Conservation (phyloP, 2,113 vertebrate genomes). For the Otolemur garnettii region DNA sequence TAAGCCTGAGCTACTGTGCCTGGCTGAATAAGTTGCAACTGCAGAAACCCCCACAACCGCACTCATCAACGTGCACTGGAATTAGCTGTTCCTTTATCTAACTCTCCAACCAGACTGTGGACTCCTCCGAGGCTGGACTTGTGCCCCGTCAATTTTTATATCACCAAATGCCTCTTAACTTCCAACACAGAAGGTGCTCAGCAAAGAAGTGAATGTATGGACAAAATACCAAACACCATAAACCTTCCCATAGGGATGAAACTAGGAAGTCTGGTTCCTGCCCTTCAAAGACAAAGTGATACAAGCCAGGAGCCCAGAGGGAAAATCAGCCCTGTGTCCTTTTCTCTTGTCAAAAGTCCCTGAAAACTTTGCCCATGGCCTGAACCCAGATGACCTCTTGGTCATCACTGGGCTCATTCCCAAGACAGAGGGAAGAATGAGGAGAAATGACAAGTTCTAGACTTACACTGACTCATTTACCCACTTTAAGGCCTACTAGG, state of each 20-base stretch:
- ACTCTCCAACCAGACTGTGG: neutral
- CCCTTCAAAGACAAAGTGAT: neutral
- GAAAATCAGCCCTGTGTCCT: neutral
- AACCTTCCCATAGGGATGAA: neutral
- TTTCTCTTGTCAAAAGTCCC: neutral
- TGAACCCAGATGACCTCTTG: neutral
- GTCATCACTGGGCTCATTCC: neutral
- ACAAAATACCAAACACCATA: neutral
- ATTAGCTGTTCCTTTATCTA: neutral
- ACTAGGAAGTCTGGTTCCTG: neutral
- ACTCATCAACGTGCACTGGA: neutral
- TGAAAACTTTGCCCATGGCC: neutral
- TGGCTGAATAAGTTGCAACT: neutral
- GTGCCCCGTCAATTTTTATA: neutral
- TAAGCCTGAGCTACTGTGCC: too few relatives aligned
- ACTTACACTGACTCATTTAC: neutral
- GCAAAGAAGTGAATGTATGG: neutral
- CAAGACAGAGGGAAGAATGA: neutral
- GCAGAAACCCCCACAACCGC: neutral
- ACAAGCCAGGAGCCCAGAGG: neutral
- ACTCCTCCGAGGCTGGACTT: neutral
- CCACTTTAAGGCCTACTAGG: neutral
- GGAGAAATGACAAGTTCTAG: neutral
- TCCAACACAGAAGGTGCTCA: neutral
- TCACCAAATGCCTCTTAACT: neutral